These are phyloP conservation scores for Mareca penelope DNA, from an alignment of 2,797 vertebrate species.

Conservation along the genomic window DNA sequence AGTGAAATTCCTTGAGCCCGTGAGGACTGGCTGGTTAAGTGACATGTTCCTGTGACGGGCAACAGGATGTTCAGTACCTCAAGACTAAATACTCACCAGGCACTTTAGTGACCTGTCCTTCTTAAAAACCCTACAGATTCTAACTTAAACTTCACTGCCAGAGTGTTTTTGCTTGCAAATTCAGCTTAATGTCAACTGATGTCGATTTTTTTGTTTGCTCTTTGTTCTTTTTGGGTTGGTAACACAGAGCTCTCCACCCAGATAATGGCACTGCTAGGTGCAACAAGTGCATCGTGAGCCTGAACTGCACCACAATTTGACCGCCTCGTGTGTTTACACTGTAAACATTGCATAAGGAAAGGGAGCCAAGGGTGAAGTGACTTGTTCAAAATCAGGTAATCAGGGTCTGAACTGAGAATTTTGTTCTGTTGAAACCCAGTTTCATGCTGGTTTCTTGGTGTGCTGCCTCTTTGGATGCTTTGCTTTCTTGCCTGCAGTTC, in stretches of 20 bases:
- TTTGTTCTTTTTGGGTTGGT: background rate
- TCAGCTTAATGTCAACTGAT: background rate
- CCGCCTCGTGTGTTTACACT: background rate
- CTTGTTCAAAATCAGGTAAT: background rate
- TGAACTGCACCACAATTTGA: background rate
- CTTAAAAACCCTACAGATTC: background rate
- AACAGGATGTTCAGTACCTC: background rate
- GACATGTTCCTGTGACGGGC: background rate
- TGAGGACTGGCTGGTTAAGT: background rate
- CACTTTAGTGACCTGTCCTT: background rate
- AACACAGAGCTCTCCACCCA: background rate
- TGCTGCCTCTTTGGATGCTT: background rate
- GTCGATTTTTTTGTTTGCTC: background rate
- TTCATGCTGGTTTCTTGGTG: background rate
- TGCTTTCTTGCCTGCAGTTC: background rate
- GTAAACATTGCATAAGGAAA: background rate
- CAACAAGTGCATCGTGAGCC: background rate
- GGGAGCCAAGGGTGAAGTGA: background rate
- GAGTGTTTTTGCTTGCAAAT: background rate
- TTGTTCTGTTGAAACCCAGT: background rate
- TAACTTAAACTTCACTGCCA: background rate
- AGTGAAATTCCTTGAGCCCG: background rate
- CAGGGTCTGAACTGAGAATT: background rate
- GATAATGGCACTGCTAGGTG: background rate
- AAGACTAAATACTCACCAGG: background rate